Evolutionary conservation across 1,140 invertebrate species (phyloP).

Genomic region (Camponotus vicinus): DNA sequence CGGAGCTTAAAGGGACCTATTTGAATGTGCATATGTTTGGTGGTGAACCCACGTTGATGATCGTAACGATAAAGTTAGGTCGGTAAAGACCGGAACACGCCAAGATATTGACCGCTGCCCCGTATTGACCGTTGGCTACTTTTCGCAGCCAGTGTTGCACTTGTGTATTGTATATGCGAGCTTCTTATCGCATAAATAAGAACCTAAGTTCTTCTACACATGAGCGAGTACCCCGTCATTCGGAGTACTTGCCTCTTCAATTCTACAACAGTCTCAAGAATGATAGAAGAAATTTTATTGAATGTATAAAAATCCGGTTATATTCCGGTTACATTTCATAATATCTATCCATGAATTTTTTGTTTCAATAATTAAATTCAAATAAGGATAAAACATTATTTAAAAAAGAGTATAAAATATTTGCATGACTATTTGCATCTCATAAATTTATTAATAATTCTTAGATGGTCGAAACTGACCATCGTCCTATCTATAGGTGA

Average conservation of each 20-base stretch:
- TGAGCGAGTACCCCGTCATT: not conserved
- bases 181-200: conserved; percentile 27
- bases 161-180: conserved; percentile 6
- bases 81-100: conserved; percentile 78
- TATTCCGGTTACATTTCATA: too few species aligned
- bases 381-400: not conserved
- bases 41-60: conserved; percentile 44
- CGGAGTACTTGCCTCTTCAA: not conserved
- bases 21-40: conserved; percentile 72
- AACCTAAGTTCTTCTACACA: not conserved
- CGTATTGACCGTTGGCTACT: conserved; percentile 83
- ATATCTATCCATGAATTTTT: not conserved
- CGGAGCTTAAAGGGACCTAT: conserved; percentile 44
- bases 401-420: not conserved
- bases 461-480: not conserved
- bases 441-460: not conserved
- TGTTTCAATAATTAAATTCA: not conserved
- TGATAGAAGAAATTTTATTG: not conserved
- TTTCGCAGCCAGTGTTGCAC: conserved; percentile 51
- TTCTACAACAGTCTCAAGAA: not conserved
- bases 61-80: conserved; percentile 76
- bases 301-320: not conserved
- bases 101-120: conserved; percentile 83
- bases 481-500: not conserved
- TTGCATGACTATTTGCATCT: not conserved